These are phyloP conservation scores for Geotrupes spiniger DNA, from an alignment of 2,888 invertebrate genomes.

Conservation along the genomic window DNA sequence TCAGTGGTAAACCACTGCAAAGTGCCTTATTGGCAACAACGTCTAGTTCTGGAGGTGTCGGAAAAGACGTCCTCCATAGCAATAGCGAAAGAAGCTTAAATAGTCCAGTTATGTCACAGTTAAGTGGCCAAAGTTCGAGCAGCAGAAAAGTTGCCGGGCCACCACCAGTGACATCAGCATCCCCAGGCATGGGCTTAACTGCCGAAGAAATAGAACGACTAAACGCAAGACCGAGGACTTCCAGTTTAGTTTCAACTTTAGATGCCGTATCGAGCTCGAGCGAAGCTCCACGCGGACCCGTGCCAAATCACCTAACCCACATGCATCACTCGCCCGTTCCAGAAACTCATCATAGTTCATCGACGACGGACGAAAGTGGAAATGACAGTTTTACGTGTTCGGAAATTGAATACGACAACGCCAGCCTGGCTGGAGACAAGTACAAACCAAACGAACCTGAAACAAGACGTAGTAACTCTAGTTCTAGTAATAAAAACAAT, in stretches of 20 bases:
- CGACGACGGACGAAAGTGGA: constrained; percentile 88
- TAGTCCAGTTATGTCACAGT: constrained; percentile 88
- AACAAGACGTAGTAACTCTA: constrained; percentile 41
- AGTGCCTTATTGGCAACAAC: constrained; percentile 86
- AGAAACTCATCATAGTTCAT: constrained; percentile 72
- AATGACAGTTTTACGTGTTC: constrained; percentile 98
- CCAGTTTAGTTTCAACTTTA: constrained; percentile 86
- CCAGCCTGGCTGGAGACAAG: constrained; percentile 78
- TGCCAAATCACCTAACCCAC: constrained; percentile 65
- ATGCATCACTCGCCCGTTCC: constrained; percentile 72
- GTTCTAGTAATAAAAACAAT: constrained; percentile 48
- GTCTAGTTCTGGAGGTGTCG: constrained; percentile 83
- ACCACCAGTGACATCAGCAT: constrained; percentile 65
- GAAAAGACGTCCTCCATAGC: constrained; percentile 84
- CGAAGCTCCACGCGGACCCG: constrained; percentile 71
- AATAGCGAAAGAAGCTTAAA: constrained; percentile 90
- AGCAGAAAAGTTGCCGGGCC: constrained; percentile 71
- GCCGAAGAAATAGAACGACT: constrained; percentile 91
- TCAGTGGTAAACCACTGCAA: constrained; percentile 89
- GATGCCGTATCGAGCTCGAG: constrained; percentile 93
- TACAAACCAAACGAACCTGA: constrained; percentile 50
- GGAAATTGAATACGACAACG: constrained; percentile 95
- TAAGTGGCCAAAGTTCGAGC: constrained; percentile 83
- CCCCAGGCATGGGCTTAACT: constrained; percentile 80
- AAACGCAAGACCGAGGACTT: constrained; percentile 82